phyloP scores from a whole-genome alignment of 2,113 vertebrate species.

The Turnix velox region DNA sequence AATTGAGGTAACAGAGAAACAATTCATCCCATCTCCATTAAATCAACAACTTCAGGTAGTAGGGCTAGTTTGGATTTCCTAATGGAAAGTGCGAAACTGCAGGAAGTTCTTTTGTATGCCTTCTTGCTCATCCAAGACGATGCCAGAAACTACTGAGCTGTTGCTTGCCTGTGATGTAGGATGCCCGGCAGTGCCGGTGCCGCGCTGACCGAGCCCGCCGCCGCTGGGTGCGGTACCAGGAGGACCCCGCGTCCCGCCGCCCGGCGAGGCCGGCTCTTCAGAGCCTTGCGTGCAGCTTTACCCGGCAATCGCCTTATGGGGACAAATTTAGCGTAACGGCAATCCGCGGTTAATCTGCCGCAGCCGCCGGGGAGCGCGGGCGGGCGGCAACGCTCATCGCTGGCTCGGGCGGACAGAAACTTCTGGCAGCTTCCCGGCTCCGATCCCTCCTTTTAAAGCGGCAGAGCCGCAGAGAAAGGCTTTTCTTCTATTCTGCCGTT shows the following conservation, averaged over 20 bases:
- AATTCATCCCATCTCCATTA: not conserved
- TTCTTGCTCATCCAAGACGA: not conserved
- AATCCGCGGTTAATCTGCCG: not conserved
- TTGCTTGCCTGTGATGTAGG: rapidly evolving
- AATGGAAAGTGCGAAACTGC: not conserved
- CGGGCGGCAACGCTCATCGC: not conserved
- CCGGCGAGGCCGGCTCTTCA: not conserved
- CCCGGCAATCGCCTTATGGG: conserved; percentile 29
- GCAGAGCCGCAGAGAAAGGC: not conserved
- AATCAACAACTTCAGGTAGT: not conserved
- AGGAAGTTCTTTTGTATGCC: not conserved
- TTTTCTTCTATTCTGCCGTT: rapidly evolving
- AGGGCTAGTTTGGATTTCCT: not conserved
- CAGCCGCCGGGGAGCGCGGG: not conserved
- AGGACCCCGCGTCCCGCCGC: no score
- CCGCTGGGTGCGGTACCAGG: not conserved
- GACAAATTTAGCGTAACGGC: conserved; percentile 8
- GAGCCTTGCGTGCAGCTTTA: not conserved
- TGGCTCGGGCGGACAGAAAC: not conserved
- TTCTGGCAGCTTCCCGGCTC: conserved; percentile 34
- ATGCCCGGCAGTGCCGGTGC: not conserved
- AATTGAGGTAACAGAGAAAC: not conserved
- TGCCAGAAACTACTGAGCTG: rapidly evolving
- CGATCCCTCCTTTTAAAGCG: conserved; percentile 19
- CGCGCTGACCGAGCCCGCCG: not conserved